phyloP scores from a whole-genome alignment of 2,797 vertebrate species.

The Galaxias olidus region DNA sequence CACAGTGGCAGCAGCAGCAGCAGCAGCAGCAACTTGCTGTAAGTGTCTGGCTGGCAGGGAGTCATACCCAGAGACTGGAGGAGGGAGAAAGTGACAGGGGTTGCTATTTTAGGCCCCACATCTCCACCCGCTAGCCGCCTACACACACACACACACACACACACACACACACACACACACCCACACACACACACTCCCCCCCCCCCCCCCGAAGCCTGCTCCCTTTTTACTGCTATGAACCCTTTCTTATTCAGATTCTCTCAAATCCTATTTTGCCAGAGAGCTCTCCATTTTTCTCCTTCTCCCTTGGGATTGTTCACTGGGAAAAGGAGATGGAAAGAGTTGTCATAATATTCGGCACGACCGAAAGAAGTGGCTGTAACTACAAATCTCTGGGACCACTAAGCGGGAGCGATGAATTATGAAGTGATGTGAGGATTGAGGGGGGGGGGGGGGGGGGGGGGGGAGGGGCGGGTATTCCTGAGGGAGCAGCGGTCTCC shows the following conservation, averaged over 20 bases:
- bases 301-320: no score
- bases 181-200: no score
- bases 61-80: conserved; percentile 55
- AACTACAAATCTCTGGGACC: conserved; percentile 23
- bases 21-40: conserved; percentile 7
- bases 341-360: conserved; percentile 36
- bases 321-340: conserved; percentile 15
- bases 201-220: conserved; percentile 1
- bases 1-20: conserved; percentile 44
- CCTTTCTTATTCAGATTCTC: no score
- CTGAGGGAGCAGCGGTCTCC: conserved; percentile 61
- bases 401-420: conserved; percentile 38
- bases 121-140: conserved; percentile 48
- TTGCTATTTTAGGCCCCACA: conserved; percentile 67
- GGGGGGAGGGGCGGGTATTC: conserved; percentile 44
- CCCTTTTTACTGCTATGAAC: no score
- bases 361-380: conserved; percentile 35
- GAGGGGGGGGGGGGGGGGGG: conserved; percentile 28
- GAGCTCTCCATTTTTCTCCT: no score
- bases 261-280: no score
- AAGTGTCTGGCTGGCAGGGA: conserved; percentile 18
- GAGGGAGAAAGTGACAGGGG: conserved; percentile 67
- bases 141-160: conserved; percentile 31
- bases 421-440: not conserved
- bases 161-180: no score